phyloP scores from a whole-genome alignment of 2,797 vertebrate species.

The Helicolenus hilgendorfi region DNA sequence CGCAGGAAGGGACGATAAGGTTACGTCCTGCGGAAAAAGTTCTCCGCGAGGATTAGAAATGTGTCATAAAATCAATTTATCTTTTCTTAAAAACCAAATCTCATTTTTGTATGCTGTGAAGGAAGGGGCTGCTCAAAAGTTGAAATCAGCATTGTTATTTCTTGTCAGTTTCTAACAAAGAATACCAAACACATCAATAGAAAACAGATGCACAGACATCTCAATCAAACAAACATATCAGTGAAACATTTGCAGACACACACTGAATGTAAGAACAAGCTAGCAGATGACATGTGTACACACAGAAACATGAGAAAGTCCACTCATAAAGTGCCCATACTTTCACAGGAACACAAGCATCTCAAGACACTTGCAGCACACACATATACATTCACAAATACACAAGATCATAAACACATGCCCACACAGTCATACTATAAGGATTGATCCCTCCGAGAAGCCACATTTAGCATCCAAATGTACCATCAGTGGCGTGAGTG shows the following conservation, averaged over 20 bases:
- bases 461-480: conserved; percentile 57
- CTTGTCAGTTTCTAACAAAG: not conserved
- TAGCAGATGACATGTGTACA: not conserved
- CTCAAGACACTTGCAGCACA: not conserved
- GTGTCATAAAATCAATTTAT: not conserved
- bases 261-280: not conserved
- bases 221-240: not conserved
- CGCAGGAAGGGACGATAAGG: not conserved
- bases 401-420: not conserved
- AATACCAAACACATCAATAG: not conserved
- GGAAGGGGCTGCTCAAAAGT: not conserved
- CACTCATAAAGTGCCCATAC: not conserved
- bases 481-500: conserved; percentile 47
- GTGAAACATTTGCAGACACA: not conserved
- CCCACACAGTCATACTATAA: not conserved
- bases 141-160: not conserved
- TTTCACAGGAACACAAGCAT: not conserved
- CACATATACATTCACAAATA: not conserved
- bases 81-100: not conserved
- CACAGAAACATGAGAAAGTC: not conserved
- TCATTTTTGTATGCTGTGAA: not conserved
- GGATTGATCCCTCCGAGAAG: conserved; percentile 29
- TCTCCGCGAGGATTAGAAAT: not conserved
- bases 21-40: not conserved
- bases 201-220: not conserved